Evolutionary conservation across 2,797 vertebrate genomes (phyloP).

Genomic region (Fundulus diaphanus): DNA sequence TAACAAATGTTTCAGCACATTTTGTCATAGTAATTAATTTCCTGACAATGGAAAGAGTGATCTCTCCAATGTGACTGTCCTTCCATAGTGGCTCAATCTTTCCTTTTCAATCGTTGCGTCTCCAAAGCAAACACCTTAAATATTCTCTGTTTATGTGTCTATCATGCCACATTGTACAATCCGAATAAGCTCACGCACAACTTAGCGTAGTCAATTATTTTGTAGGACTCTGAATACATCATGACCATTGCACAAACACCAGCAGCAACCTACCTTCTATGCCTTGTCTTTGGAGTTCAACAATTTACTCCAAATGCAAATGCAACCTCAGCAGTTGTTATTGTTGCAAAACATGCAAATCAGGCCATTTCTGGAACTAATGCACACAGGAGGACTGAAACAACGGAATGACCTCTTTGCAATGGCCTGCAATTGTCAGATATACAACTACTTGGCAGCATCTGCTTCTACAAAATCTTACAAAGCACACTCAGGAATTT

Average conservation of each 20-base stretch:
- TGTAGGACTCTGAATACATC: slow-evolving; percentile 14
- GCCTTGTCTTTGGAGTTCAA: slow-evolving; percentile 22
- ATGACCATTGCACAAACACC: slow-evolving; percentile 23
- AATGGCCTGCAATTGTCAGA: slow-evolving; percentile 55
- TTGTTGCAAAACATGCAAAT: slow-evolving; percentile 29
- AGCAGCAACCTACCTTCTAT: slow-evolving; percentile 20
- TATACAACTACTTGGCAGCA: slow-evolving; percentile 45
- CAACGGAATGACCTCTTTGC: slow-evolving; percentile 51
- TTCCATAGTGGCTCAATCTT: slow-evolving; percentile 7
- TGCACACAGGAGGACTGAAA: slow-evolving; percentile 30
- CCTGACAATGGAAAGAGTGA: slow-evolving; percentile 13
- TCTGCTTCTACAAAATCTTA: slow-evolving; percentile 44
- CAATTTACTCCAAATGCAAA: slow-evolving; percentile 28
- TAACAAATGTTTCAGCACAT: neutral
- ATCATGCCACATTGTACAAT: slow-evolving; percentile 22
- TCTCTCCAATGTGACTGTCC: slow-evolving; percentile 2
- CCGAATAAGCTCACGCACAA: slow-evolving; percentile 43
- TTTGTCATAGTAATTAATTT: slow-evolving; percentile 8
- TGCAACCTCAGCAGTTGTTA: slow-evolving; percentile 38
- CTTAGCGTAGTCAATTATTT: slow-evolving; percentile 24
- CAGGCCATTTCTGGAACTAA: slow-evolving; percentile 27
- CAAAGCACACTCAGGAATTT: slow-evolving; percentile 43
- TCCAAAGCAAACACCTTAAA: slow-evolving; percentile 32
- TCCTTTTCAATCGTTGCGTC: slow-evolving; percentile 54
- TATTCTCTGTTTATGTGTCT: slow-evolving; percentile 28